Conservation (phyloP, 1,140 invertebrate species). For the Cyrtorhinus lividipennis region DNA sequence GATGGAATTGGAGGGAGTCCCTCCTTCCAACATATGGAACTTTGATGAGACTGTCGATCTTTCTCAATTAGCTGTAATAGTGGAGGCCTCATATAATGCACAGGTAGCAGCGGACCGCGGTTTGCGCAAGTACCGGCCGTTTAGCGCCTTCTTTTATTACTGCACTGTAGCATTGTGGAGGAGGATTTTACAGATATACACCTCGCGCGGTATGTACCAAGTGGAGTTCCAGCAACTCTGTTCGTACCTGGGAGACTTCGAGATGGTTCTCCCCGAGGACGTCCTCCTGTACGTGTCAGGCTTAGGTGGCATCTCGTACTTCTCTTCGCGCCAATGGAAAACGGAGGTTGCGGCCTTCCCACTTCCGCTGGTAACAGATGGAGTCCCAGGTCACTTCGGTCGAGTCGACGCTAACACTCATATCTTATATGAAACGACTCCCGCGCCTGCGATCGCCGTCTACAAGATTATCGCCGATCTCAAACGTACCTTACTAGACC, state of each 20-base stretch:
- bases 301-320: background rate
- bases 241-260: background rate
- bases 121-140: background rate
- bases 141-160: background rate
- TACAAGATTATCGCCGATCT: too few relatives aligned
- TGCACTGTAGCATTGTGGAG: background rate
- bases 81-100: background rate
- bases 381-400: too few relatives aligned
- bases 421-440: too few relatives aligned
- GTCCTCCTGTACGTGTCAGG: background rate
- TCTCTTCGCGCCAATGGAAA: background rate
- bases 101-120: background rate
- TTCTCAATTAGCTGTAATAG: background rate
- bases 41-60: constrained; percentile 32
- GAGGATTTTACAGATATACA: background rate
- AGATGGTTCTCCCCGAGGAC: background rate
- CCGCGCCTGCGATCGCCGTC: too few relatives aligned
- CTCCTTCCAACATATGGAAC: constrained; percentile 29
- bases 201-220: constrained; percentile 12
- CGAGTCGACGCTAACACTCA: too few relatives aligned
- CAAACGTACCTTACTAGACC: too few relatives aligned
- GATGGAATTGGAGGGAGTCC: constrained; percentile 26
- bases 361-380: too few relatives aligned
- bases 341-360: background rate
- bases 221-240: background rate